Percentiles rank a stretch among this genome's conserved stretches.
Evolutionary conservation across 2,797 vertebrate genomes (phyloP).

Genomic region (Fratercula arctica): DNA sequence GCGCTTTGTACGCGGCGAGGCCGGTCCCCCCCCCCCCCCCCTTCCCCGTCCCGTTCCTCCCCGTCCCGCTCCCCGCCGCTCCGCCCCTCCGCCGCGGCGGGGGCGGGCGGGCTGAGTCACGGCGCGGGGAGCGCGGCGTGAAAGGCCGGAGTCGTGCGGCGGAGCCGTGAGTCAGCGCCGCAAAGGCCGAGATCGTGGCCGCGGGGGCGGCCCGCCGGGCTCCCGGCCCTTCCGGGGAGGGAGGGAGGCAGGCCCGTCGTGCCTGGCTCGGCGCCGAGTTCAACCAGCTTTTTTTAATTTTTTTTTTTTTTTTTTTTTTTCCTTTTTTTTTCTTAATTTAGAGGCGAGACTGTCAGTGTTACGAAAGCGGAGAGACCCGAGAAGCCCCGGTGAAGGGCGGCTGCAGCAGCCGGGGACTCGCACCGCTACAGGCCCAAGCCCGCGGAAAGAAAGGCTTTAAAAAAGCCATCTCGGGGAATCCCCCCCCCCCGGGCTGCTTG

Average conservation of each 20-base stretch:
- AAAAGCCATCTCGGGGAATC: fast-evolving
- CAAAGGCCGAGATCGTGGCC: slow-evolving; percentile 26
- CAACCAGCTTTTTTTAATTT: background rate
- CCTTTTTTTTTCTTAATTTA: background rate
- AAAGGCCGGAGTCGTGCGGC: slow-evolving; percentile 60
- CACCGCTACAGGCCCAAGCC: background rate
- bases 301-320: too few relatives aligned
- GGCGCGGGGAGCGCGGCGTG: slow-evolving; percentile 19
- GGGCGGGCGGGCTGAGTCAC: slow-evolving; percentile 3
- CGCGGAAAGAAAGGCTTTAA: too few relatives aligned
- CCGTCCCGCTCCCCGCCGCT: background rate
- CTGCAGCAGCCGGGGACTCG: background rate
- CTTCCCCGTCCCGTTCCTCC: too few relatives aligned
- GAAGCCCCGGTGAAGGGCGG: background rate
- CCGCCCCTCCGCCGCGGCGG: slow-evolving; percentile 56
- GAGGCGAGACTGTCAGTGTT: background rate
- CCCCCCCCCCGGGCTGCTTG: fast-evolving
- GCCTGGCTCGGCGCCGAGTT: background rate
- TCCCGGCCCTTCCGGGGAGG: background rate
- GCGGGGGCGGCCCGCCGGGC: slow-evolving; percentile 8
- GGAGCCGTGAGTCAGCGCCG: slow-evolving; percentile 25
- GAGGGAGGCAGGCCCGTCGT: background rate
- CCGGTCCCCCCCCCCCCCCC: background rate
- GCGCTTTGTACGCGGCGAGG: slow-evolving; percentile 59
- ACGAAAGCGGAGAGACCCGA: background rate